Conservation (phyloP, 2,888 invertebrate genomes). For the Apodemia duryi region DNA sequence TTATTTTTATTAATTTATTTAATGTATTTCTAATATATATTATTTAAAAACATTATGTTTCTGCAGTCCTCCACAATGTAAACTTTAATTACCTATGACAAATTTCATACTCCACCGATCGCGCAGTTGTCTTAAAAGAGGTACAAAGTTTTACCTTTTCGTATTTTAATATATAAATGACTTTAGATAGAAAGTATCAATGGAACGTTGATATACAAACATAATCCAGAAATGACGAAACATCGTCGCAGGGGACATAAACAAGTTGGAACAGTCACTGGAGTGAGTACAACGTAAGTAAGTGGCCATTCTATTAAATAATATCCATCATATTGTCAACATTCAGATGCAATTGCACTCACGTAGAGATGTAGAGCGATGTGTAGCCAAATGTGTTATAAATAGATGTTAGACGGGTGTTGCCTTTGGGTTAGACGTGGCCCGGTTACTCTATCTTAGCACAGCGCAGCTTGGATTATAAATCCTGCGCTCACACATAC, state of each 20-base stretch:
- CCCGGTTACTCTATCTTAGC: slow-evolving; percentile 53
- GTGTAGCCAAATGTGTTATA: slow-evolving; percentile 42
- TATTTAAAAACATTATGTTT: too few species aligned
- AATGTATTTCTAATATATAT: too few species aligned
- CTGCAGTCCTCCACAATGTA: too few species aligned
- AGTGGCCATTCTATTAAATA: slow-evolving; percentile 25
- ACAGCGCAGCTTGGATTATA: not conserved
- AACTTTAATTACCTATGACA: too few species aligned
- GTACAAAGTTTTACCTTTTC: too few species aligned
- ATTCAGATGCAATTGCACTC: slow-evolving; percentile 38
- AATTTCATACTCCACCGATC: too few species aligned
- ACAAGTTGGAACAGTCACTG: slow-evolving; percentile 3
- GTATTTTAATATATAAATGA: too few species aligned
- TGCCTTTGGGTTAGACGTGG: slow-evolving; percentile 39
- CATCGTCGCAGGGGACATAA: slow-evolving; percentile 1
- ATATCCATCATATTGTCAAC: slow-evolving; percentile 34
- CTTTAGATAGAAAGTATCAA: not conserved
- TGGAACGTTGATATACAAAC: not conserved
- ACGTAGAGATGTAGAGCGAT: slow-evolving; percentile 33
- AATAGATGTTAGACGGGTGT: slow-evolving; percentile 27
- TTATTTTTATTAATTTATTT: too few species aligned
- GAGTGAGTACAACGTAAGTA: slow-evolving; percentile 14
- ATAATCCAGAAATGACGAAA: slow-evolving; percentile 2
- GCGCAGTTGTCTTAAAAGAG: too few species aligned
- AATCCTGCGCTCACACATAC: not conserved